A percentile compares a stretch with the other conserved stretches of the same genome.
Evolutionary conservation across 2,797 vertebrate species (phyloP).

Genomic region (Forpus xanthops): DNA sequence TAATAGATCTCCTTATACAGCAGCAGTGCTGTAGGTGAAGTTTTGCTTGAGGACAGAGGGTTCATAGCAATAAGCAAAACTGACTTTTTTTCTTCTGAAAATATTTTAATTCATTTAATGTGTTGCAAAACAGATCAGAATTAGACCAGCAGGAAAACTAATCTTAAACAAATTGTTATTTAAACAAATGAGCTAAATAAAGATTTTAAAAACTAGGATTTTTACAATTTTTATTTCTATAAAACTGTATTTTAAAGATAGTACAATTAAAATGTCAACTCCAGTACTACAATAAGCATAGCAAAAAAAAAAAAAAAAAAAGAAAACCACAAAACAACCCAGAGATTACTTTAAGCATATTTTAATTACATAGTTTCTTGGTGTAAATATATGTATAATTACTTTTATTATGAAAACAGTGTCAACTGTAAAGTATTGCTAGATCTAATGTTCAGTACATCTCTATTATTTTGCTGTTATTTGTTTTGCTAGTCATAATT

Average conservation of each 20-base stretch:
- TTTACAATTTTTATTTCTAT: not conserved
- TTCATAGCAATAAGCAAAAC: not conserved
- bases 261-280: not conserved
- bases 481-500: not conserved
- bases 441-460: not conserved
- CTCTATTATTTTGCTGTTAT: not conserved
- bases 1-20: not conserved
- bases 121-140: not conserved
- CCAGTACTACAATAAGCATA: not conserved
- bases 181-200: not conserved
- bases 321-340: rapidly evolving
- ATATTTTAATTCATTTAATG: not conserved
- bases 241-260: not conserved
- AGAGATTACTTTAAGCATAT: not conserved
- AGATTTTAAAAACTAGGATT: not conserved
- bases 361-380: not conserved
- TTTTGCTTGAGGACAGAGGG: not conserved
- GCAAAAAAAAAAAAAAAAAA: not conserved
- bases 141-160: not conserved
- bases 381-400: not conserved
- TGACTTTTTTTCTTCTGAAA: not conserved
- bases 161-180: not conserved
- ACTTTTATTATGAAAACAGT: not conserved
- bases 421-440: not conserved
- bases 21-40: not conserved